phyloP scores from a whole-genome alignment of 2,113 vertebrate species.

The Spea multiplicata region DNA sequence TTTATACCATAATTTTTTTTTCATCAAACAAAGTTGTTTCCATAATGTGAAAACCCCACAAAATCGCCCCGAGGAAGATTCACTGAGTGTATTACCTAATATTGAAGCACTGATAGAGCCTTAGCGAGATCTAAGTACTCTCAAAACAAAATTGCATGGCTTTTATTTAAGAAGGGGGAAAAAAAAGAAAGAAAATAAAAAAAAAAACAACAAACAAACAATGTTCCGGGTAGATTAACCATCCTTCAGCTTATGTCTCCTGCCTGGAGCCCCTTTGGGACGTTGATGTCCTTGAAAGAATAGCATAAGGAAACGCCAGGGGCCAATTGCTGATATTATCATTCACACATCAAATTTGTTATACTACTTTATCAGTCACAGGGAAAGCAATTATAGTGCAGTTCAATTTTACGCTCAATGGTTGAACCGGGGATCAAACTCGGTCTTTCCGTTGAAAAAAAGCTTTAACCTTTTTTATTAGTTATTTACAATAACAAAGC shows the following conservation, averaged over 20 bases:
- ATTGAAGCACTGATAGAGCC: slow-evolving; percentile 35
- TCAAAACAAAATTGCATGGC: slow-evolving; percentile 57
- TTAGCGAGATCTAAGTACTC: slow-evolving; percentile 52
- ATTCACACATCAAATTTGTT: slow-evolving; percentile 89
- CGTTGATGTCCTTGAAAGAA: slow-evolving; percentile 82
- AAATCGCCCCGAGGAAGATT: slow-evolving; percentile 15
- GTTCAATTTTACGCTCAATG: slow-evolving; percentile 86
- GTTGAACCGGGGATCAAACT: slow-evolving; percentile 84
- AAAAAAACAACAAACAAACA: slow-evolving; percentile 53
- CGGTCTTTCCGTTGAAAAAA: slow-evolving; percentile 63
- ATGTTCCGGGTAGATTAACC: slow-evolving; percentile 72
- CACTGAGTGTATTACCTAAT: slow-evolving; percentile 42
- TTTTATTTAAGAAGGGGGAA: slow-evolving; percentile 45
- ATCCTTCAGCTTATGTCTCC: slow-evolving; percentile 67
- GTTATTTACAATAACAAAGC: slow-evolving; percentile 69
- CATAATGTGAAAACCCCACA: slow-evolving; percentile 2
- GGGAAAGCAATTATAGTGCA: slow-evolving; percentile 86
- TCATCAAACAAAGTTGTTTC: slow-evolving; percentile 21
- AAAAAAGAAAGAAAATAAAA: slow-evolving; percentile 26
- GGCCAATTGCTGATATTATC: slow-evolving; percentile 84
- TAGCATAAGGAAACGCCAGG: slow-evolving; percentile 75
- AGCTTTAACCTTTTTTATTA: slow-evolving; percentile 70
- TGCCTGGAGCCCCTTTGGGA: slow-evolving; percentile 75
- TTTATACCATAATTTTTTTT: slow-evolving; percentile 16
- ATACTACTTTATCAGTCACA: slow-evolving; percentile 85